Evolutionary conservation across 2,797 vertebrate species (phyloP), one percentile per base, ranked within the genome.

Genomic region (Psittacula derbiana): DNA sequence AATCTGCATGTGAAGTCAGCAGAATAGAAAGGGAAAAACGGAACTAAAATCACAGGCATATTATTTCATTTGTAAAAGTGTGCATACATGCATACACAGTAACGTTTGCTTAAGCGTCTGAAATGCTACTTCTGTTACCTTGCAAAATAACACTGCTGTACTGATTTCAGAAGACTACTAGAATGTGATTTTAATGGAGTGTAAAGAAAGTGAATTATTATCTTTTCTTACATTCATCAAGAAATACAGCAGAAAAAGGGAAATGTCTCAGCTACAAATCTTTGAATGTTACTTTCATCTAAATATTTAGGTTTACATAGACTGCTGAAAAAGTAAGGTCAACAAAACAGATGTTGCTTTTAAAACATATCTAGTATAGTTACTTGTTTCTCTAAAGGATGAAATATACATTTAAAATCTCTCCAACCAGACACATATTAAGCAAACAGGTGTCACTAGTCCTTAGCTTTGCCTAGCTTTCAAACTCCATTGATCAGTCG

Each of bases 141-240:
- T 74, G 11, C 89, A 92, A 94, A 96, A 94, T 91, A 90, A 96
- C 49, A 33, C 67, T 2, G 0, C 31, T 60, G 10, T 36, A 82
- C 69, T 93, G 84, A 95, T 94, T 97, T 93, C 49, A 94, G 72
- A 94, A 87, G 52, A 50, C 50, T 80, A 50, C 47, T 89, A 91
- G 73, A 93, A 96, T 93, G 70, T 52, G 62, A 86, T 94, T 97
- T 93, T 90, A 96, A 90, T 65, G 88, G 70, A 95, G 69, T 61
- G 73, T 60, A 84, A 95, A 94, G 85, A 81, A 92, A 47, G 76
- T 92, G 66, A 97, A 91, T 79, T 87, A 47, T 83, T 95, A 52
- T 89, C 79, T 90, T 83, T 60, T 47, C 44, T 82, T 67, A 69
- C 19, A 43, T 75, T 92, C 50, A 88, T 80, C 38, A 92, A 62